Evolutionary conservation across 2,113 vertebrate genomes (phyloP).

Genomic region (Myrmophylax atrothorax): DNA sequence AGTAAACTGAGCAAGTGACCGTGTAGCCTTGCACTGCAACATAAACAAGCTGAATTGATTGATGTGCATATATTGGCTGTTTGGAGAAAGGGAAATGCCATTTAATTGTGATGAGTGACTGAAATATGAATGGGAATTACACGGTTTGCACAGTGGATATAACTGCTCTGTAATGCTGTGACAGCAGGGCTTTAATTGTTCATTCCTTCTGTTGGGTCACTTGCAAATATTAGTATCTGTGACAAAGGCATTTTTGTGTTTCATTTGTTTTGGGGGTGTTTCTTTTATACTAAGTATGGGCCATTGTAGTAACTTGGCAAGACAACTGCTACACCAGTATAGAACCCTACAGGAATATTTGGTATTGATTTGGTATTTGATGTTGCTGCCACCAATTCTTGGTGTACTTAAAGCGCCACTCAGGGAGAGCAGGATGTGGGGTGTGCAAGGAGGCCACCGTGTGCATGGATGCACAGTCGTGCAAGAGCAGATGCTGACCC

Average conservation of each 20-base stretch:
- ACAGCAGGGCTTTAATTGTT: neutral
- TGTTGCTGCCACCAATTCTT: neutral
- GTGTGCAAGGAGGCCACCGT: fast-evolving
- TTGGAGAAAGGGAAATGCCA: neutral
- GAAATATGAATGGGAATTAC: neutral
- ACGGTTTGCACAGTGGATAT: neutral
- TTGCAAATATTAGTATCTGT: neutral
- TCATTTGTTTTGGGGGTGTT: neutral
- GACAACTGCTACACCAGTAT: neutral
- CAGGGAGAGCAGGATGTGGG: neutral
- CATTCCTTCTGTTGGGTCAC: neutral
- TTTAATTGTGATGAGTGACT: neutral
- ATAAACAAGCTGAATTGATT: neutral
- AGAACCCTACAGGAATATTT: fast-evolving
- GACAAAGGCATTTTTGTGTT: neutral
- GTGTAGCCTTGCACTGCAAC: neutral
- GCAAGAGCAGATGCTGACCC: neutral
- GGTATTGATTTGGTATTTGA: neutral
- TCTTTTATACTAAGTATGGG: neutral
- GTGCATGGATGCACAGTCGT: fast-evolving
- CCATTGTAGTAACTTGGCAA: neutral
- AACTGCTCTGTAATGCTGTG: neutral
- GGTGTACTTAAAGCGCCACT: fast-evolving
- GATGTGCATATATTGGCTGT: neutral
- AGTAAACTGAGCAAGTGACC: neutral